Percentiles rank a stretch among this genome's conserved stretches.
phyloP scores from a whole-genome alignment of 1,140 invertebrate genomes.

The Diploscapter pachys region DNA sequence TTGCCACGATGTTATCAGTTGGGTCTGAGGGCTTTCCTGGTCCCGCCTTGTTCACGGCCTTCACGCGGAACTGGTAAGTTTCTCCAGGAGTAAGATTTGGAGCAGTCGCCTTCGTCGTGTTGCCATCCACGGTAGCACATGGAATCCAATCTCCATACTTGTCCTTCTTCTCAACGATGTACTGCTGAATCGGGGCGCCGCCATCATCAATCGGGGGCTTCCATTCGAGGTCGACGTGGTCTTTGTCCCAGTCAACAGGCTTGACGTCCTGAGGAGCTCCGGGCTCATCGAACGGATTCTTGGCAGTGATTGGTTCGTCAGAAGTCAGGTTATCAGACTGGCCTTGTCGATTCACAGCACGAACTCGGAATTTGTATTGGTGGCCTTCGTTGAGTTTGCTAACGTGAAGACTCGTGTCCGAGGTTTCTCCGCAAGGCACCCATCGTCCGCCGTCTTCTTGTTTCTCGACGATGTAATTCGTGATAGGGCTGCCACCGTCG shows the following conservation, averaged over 20 bases:
- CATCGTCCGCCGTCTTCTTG: slow-evolving; percentile 69
- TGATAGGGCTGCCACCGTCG: slow-evolving; percentile 72
- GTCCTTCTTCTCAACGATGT: slow-evolving; percentile 92
- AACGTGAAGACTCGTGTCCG: slow-evolving; percentile 75
- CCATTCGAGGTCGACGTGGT: slow-evolving; percentile 86
- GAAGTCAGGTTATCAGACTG: slow-evolving; percentile 88
- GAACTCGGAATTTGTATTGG: slow-evolving; percentile 83
- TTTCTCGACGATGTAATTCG: slow-evolving; percentile 88
- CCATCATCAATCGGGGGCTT: slow-evolving; percentile 83
- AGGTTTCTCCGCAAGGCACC: slow-evolving; percentile 71
- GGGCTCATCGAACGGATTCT: slow-evolving; percentile 94
- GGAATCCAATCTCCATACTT: slow-evolving; percentile 63
- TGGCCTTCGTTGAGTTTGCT: slow-evolving; percentile 81
- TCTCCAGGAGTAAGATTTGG: slow-evolving; percentile 83
- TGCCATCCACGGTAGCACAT: slow-evolving; percentile 64
- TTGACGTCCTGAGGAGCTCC: slow-evolving; percentile 84
- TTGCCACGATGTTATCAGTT: slow-evolving; percentile 77
- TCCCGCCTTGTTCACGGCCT: slow-evolving; percentile 92
- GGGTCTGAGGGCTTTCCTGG: slow-evolving; percentile 87
- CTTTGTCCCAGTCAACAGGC: slow-evolving; percentile 87
- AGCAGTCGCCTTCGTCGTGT: slow-evolving; percentile 74
- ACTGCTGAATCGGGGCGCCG: slow-evolving; percentile 84
- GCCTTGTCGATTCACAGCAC: slow-evolving; percentile 90
- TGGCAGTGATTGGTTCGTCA: slow-evolving; percentile 80
- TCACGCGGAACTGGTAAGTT: slow-evolving; percentile 93